These are phyloP conservation scores for Rostratula benghalensis DNA, from an alignment of 2,113 vertebrate genomes.

Conservation along the genomic window DNA sequence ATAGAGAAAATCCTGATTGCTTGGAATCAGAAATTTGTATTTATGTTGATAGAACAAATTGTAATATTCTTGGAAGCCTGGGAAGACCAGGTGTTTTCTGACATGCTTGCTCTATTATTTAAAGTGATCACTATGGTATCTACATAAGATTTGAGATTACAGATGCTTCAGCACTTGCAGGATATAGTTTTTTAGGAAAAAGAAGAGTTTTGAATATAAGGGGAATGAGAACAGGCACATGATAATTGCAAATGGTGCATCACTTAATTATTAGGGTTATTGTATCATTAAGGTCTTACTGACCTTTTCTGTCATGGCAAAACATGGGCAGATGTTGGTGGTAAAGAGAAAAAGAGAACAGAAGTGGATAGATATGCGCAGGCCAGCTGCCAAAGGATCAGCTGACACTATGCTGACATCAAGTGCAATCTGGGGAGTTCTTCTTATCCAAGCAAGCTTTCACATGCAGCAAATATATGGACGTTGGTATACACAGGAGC, in stretches of 20 bases:
- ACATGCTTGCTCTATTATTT: neutral
- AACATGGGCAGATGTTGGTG: slow-evolving; percentile 35
- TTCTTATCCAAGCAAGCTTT: neutral
- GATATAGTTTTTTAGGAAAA: neutral
- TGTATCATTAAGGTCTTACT: neutral
- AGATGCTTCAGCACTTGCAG: neutral
- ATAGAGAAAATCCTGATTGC: neutral
- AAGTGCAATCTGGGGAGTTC: slow-evolving; percentile 16
- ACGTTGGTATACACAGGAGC: neutral
- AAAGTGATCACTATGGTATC: neutral
- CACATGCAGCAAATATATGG: rapidly evolving
- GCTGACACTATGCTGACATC: slow-evolving; percentile 24
- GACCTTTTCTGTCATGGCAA: neutral
- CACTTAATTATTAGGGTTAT: slow-evolving; percentile 15
- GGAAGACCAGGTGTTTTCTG: neutral
- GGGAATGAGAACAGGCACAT: rapidly evolving
- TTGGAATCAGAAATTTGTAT: neutral
- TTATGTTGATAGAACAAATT: neutral
- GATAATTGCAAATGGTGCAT: neutral
- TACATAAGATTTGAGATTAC: neutral
- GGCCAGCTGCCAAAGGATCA: neutral
- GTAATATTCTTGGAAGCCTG: neutral
- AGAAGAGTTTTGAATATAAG: neutral
- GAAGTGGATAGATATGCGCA: neutral
- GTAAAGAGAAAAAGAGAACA: slow-evolving; percentile 15